Conservation (phyloP, 2,888 invertebrate species). For the Agrochola circellaris region DNA sequence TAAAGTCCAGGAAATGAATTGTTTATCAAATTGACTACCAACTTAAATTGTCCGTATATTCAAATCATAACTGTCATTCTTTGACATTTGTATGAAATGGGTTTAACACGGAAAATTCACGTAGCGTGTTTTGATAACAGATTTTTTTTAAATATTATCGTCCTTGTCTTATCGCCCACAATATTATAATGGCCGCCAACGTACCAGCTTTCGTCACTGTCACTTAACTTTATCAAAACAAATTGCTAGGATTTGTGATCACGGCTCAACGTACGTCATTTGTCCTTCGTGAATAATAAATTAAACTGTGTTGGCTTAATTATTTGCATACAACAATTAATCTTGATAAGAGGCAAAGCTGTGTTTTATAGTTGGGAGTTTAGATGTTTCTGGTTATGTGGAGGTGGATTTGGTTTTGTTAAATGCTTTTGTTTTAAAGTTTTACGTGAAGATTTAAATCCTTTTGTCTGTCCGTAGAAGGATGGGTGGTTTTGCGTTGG, state of each 20-base stretch:
- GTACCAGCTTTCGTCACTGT: constrained; percentile 51
- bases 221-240: constrained; percentile 64
- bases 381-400: constrained; percentile 1
- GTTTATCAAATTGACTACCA: no score
- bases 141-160: no score
- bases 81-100: no score
- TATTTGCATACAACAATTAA: constrained; percentile 53
- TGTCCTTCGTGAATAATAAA: constrained; percentile 48
- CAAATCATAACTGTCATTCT: no score
- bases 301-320: constrained; percentile 40
- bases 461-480: background rate
- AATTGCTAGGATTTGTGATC: constrained; percentile 61
- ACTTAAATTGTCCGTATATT: no score
- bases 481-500: no score
- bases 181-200: constrained; percentile 49
- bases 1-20: no score
- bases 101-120: no score
- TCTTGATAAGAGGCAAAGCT: constrained; percentile 47
- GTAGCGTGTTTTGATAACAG: no score
- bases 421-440: constrained; percentile 29
- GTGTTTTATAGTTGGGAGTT: constrained; percentile 34
- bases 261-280: constrained; percentile 12
- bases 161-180: constrained; percentile 15
- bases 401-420: constrained; percentile 14
- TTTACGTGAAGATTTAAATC: constrained; percentile 1